Evolutionary conservation across 2,113 vertebrate genomes (phyloP).

Genomic region (Larimichthys polyactis): DNA sequence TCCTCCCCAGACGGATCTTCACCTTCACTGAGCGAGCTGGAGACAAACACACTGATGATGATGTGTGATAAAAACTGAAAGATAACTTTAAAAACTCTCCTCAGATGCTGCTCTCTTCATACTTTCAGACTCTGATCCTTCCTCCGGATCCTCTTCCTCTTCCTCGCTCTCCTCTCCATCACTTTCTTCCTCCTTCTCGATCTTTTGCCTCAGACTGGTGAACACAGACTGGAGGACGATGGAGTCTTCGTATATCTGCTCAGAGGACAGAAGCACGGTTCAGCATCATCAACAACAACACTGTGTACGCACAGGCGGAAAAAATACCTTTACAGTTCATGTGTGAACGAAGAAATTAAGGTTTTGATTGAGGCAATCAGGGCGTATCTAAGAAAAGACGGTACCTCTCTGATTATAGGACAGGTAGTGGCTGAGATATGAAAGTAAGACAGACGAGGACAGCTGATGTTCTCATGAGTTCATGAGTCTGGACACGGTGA

Average conservation of each 20-base stretch:
- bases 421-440: constrained; percentile 1
- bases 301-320: no score
- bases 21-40: constrained; percentile 94
- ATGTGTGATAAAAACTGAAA: neutral
- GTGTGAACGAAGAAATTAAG: no score
- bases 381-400: no score
- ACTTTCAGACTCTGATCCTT: constrained; percentile 92
- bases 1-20: constrained; percentile 93
- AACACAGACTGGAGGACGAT: constrained; percentile 95
- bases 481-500: no score
- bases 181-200: constrained; percentile 94
- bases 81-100: no score
- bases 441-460: neutral
- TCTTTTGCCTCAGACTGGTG: constrained; percentile 93
- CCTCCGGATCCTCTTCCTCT: constrained; percentile 91
- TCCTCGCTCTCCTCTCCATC: constrained; percentile 93
- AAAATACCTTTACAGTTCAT: neutral
- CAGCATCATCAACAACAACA: neutral
- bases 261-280: constrained; percentile 3
- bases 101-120: constrained; percentile 5
- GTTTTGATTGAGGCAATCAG: no score
- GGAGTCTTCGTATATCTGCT: constrained; percentile 94
- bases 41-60: neutral
- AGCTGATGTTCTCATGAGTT: neutral
- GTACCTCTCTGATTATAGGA: neutral